Evolutionary conservation across 2,888 invertebrate species (phyloP).

Genomic region (Aporophyla nigra): DNA sequence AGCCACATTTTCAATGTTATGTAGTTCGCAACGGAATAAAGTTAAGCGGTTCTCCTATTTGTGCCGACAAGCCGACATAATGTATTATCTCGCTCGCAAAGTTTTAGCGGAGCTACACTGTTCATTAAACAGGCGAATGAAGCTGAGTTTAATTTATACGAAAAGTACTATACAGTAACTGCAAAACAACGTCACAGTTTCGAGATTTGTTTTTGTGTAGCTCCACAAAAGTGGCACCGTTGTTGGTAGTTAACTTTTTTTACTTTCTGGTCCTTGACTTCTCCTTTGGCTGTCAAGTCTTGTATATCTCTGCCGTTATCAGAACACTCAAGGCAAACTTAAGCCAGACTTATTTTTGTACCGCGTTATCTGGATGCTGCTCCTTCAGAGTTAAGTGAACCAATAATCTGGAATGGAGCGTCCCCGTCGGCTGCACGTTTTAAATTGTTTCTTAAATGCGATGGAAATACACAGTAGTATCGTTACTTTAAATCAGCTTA

Average conservation of each 20-base stretch:
- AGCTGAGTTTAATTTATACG: slow-evolving; percentile 74
- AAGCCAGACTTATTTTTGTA: slow-evolving; percentile 74
- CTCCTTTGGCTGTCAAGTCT: slow-evolving; percentile 41
- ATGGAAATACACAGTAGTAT: slow-evolving; percentile 14
- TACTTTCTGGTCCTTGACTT: slow-evolving; percentile 48
- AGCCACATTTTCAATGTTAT: slow-evolving; percentile 60
- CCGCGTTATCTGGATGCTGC: slow-evolving; percentile 71
- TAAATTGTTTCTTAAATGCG: slow-evolving; percentile 19
- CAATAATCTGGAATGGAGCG: slow-evolving; percentile 59
- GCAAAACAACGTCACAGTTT: slow-evolving; percentile 58
- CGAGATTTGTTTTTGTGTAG: slow-evolving; percentile 58
- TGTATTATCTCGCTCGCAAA: slow-evolving; percentile 77
- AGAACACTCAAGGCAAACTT: slow-evolving; percentile 72
- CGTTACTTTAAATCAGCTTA: background rate
- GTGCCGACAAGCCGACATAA: slow-evolving; percentile 73
- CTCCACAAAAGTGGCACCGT: slow-evolving; percentile 40
- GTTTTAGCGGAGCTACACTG: slow-evolving; percentile 73
- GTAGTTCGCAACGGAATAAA: slow-evolving; percentile 63
- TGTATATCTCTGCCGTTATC: slow-evolving; percentile 64
- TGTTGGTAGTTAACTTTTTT: slow-evolving; percentile 41
- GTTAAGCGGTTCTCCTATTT: slow-evolving; percentile 74
- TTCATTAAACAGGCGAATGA: slow-evolving; percentile 75
- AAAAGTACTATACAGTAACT: slow-evolving; percentile 66
- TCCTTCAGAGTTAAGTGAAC: slow-evolving; percentile 73
- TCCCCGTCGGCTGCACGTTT: slow-evolving; percentile 20